Conservation (phyloP, 2,113 vertebrate species). For the Ondatra zibethicus region DNA sequence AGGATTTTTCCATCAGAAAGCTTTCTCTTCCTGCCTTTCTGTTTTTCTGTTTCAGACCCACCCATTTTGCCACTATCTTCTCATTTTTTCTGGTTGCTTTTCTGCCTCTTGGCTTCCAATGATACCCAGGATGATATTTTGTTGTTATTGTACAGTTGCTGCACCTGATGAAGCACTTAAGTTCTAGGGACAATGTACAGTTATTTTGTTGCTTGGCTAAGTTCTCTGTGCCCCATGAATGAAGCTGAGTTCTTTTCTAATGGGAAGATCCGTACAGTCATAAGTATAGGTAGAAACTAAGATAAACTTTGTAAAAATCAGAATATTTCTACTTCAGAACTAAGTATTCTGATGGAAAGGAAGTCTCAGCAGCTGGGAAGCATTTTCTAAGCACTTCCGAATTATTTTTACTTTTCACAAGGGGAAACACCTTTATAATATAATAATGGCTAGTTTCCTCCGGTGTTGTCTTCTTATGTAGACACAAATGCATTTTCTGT, state of each 20-base stretch:
- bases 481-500: not conserved
- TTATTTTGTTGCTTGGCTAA: not conserved
- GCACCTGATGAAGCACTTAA: not conserved
- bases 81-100: not conserved
- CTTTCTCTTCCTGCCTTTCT: not conserved
- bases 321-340: not conserved
- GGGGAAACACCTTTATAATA: not conserved
- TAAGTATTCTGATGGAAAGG: not conserved
- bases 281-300: not conserved
- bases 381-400: constrained; percentile 21
- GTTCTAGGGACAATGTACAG: not conserved
- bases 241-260: not conserved
- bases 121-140: not conserved
- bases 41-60: not conserved
- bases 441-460: not conserved
- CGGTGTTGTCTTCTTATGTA: not conserved
- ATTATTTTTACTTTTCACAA: not conserved
- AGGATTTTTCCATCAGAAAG: not conserved
- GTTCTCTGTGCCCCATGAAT: not conserved
- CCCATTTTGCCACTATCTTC: not conserved
- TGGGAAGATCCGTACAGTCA: not conserved
- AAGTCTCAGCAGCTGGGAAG: not conserved
- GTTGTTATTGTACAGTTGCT: not conserved
- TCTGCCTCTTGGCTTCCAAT: not conserved
- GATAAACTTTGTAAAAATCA: not conserved